A percentile compares a stretch with the other conserved stretches of the same genome.
These are phyloP conservation scores for Sebastes nivosus DNA, from an alignment of 2,797 vertebrate genomes.

Conservation along the genomic window DNA sequence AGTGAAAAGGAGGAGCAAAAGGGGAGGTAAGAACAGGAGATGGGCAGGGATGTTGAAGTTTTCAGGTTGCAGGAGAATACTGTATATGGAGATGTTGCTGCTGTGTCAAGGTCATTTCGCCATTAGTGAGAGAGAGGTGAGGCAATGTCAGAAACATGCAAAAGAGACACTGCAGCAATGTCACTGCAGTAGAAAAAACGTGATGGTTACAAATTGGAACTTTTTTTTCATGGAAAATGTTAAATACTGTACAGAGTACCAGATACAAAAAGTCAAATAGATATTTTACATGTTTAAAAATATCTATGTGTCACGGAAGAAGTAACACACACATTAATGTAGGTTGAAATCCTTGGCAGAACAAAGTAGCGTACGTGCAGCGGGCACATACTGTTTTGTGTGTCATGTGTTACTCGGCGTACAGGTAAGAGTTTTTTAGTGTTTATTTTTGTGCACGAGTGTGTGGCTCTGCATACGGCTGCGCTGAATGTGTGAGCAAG, in stretches of 20 bases:
- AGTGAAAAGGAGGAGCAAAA: not conserved
- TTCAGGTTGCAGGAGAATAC: not conserved
- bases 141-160: not conserved
- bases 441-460: conserved; percentile 10
- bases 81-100: too few species aligned
- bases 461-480: conserved; percentile 30
- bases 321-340: not conserved
- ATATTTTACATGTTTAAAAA: not conserved
- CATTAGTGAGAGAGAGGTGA: not conserved
- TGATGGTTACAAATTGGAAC: not conserved
- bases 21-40: not conserved
- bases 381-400: conserved; percentile 10
- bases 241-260: not conserved
- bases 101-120: not conserved
- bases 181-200: not conserved
- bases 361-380: conserved; percentile 7
- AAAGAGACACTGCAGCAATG: not conserved
- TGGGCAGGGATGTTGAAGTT: not conserved
- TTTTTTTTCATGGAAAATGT: not conserved
- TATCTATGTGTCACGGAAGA: not conserved
- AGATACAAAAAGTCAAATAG: not conserved
- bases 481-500: conserved; percentile 70
- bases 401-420: conserved; percentile 70
- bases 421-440: conserved; percentile 37
- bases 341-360: conserved; percentile 11